Base-by-base conservation (phyloP, 2,888 invertebrate species). In the Eupithecia centaureata region DNA sequence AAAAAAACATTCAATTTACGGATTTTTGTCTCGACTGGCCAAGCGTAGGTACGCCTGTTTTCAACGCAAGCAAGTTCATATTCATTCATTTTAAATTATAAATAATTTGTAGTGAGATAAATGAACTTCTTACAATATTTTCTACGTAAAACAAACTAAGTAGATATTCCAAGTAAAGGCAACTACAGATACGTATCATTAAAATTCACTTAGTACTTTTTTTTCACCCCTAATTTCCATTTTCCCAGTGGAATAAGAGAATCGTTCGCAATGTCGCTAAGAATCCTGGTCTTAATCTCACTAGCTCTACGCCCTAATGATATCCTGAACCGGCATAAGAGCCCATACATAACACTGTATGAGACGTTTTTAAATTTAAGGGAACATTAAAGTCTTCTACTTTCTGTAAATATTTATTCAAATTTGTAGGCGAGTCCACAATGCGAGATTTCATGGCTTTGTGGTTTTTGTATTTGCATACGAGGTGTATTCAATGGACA, bases 291-390 rank as follows among this genome's bases (percentile, higher is more conserved):
- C 91, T 91, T 93, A 91, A 92, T 92, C 90, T 90, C 81, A 81
- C 83, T 70, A 85, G 88, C 84, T 79, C 86, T 86, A 63, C 69
- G 86, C 83, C 86, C 89, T 93, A 93, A 93, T 92, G 93, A 92
- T 92, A 92, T 92, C 91, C 89, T 87, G 84, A 87, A 90, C 88
- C 85, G 89, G 85, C 87, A 91, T 92, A 91, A 91, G 88, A 88
- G 86, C 85, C 88, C 92, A 91, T 92, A 92, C 86, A 92, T 92
- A 89, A 91, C 91, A 86, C 86, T 93, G 85, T 89, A 91, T 86
- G 92, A 85, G 93, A 93, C 92, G 84, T 92, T 93, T 93, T 93
- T 91, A 89, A 92, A 93, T 92, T 91, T 93, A 93, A 92, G 86
- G 83, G 91, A 88, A 88, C 91, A 81, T 84, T 92, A 92, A 92